Evolutionary conservation across 53 echinoderm and acorn worm species (phyloP).

Genomic region (Echinometra lucunter): DNA sequence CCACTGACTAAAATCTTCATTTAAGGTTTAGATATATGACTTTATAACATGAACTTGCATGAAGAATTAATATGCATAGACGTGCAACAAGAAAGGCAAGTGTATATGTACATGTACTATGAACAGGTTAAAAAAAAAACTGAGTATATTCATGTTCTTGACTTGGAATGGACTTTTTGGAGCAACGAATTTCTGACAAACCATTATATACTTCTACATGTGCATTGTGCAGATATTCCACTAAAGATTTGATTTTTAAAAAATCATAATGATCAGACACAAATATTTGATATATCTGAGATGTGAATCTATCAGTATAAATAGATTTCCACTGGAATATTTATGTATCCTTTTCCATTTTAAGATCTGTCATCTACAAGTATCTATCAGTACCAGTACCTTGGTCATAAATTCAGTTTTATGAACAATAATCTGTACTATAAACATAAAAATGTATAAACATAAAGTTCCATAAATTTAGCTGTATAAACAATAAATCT

Average conservation of each 20-base stretch:
- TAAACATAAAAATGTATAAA: neutral
- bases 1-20: neutral
- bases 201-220: too few relatives aligned
- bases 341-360: neutral
- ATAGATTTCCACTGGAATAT: neutral
- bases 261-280: neutral
- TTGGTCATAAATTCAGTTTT: neutral
- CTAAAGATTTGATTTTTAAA: too few relatives aligned
- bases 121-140: too few relatives aligned
- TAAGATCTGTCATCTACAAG: neutral
- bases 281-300: neutral
- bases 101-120: neutral
- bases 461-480: neutral
- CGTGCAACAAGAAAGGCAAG: neutral
- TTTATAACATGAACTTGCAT: neutral
- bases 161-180: neutral
- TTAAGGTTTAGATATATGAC: neutral
- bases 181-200: too few relatives aligned
- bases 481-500: slow-evolving; percentile 1
- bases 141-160: neutral
- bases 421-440: neutral
- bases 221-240: too few relatives aligned
- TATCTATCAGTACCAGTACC: neutral
- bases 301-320: neutral
- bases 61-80: neutral